Percentiles rank a stretch among this genome's conserved stretches.
These are phyloP conservation scores for Saturnia pavonia DNA, from an alignment of 2,888 invertebrate species.

Conservation along the genomic window DNA sequence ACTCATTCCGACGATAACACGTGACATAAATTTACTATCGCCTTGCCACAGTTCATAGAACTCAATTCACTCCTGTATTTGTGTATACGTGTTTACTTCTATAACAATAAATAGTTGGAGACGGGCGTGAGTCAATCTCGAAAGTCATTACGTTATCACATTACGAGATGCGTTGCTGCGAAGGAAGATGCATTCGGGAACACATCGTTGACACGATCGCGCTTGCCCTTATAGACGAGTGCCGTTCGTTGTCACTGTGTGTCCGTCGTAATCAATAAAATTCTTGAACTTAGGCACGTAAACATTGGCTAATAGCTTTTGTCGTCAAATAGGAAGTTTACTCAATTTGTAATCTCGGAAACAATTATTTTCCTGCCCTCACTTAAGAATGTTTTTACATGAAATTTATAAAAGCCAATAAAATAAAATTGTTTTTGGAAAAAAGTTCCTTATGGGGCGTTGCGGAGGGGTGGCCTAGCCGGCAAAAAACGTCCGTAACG, in stretches of 20 bases:
- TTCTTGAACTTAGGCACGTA: slow-evolving; percentile 61
- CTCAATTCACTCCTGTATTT: slow-evolving; percentile 56
- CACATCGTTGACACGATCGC: slow-evolving; percentile 45
- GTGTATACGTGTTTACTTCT: slow-evolving; percentile 53
- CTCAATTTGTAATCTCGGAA: slow-evolving; percentile 3
- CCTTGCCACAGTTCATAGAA: slow-evolving; percentile 70
- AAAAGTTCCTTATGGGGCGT: too few species aligned
- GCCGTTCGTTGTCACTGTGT: slow-evolving; percentile 55
- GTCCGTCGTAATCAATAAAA: slow-evolving; percentile 63
- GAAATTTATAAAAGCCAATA: not conserved
- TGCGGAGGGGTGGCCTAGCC: too few species aligned
- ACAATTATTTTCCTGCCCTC: not conserved
- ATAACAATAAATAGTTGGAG: slow-evolving; percentile 55
- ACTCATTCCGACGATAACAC: slow-evolving; percentile 65
- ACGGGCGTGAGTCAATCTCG: slow-evolving; percentile 66
- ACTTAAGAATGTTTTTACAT: not conserved
- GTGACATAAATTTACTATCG: slow-evolving; percentile 75
- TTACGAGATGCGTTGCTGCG: slow-evolving; percentile 49
- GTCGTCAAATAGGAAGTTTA: slow-evolving; percentile 31
- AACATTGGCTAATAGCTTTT: slow-evolving; percentile 40
- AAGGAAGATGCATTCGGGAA: slow-evolving; percentile 59
- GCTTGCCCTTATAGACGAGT: slow-evolving; percentile 51
- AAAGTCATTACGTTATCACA: slow-evolving; percentile 73
- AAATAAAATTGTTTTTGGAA: not conserved
- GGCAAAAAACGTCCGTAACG: too few species aligned